A percentile compares a stretch with the other conserved stretches of the same genome.
Conservation (phyloP, 2,888 invertebrate species). For the Latheticus oryzae region DNA sequence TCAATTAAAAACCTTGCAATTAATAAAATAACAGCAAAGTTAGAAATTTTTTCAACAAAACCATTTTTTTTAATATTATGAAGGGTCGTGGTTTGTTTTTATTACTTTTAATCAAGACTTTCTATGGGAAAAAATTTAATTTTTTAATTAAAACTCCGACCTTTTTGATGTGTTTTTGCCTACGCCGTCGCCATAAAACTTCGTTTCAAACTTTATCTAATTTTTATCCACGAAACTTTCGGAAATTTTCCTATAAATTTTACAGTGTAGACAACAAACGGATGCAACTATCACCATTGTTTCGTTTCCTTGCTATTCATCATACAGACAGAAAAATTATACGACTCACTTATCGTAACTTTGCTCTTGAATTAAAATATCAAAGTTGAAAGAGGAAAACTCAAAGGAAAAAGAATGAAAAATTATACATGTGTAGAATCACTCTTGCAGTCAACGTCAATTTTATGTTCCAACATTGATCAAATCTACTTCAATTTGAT, state of each 20-base stretch:
- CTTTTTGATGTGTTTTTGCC: conserved; percentile 3
- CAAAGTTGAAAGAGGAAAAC: too few species aligned
- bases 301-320: conserved; percentile 29
- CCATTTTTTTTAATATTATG: conserved; percentile 23
- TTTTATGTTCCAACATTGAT: too few species aligned
- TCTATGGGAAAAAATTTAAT: conserved; percentile 11
- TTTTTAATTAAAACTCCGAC: conserved; percentile 25
- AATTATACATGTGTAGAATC: too few species aligned
- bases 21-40: conserved; percentile 19
- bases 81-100: conserved; percentile 22
- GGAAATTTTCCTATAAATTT: conserved; percentile 36
- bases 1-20: conserved; percentile 15
- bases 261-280: conserved; percentile 25
- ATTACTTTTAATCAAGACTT: conserved; percentile 32
- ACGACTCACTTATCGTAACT: too few species aligned
- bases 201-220: conserved; percentile 24
- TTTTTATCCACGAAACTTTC: conserved; percentile 28
- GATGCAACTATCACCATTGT: conserved; percentile 34
- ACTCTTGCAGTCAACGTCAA: too few species aligned
- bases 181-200: conserved; percentile 10
- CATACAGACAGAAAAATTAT: conserved; percentile 28
- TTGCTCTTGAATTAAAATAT: too few species aligned
- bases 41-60: conserved; percentile 18
- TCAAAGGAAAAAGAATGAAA: too few species aligned
- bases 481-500: too few species aligned